Conservation (phyloP, 2,888 invertebrate species). For the Erebia palarica region DNA sequence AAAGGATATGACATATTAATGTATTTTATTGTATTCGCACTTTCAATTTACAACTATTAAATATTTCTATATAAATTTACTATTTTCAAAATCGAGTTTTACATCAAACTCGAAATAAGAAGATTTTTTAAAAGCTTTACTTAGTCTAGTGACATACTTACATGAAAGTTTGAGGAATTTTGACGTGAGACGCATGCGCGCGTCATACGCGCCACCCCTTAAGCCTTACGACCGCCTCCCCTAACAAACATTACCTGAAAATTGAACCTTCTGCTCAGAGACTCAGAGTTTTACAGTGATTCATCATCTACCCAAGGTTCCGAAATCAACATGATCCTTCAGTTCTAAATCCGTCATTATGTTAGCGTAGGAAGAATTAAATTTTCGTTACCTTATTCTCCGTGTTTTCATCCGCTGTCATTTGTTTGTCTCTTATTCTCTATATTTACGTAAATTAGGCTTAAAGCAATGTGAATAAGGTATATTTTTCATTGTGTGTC, state of each 20-base stretch:
- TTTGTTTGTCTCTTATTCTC: conserved; percentile 21
- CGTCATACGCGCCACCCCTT: conserved; percentile 79
- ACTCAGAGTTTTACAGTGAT: conserved; percentile 57
- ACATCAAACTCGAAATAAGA: background rate
- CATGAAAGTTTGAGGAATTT: conserved; percentile 62
- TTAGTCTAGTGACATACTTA: conserved; percentile 21
- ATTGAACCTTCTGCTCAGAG: conserved; percentile 66
- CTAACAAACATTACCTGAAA: conserved; percentile 61
- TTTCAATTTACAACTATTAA: too few relatives aligned
- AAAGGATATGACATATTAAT: too few relatives aligned
- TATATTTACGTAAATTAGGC: conserved; percentile 13
- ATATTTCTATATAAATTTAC: too few relatives aligned
- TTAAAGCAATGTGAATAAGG: conserved; percentile 45
- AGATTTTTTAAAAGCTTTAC: conserved; percentile 10
- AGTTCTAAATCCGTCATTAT: conserved; percentile 78
- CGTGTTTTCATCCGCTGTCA: conserved; percentile 56
- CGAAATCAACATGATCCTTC: conserved; percentile 65
- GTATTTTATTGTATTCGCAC: too few relatives aligned
- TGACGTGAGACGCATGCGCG: conserved; percentile 78
- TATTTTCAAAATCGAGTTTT: background rate
- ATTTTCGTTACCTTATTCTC: conserved; percentile 68
- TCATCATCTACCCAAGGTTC: conserved; percentile 64
- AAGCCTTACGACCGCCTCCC: conserved; percentile 80
- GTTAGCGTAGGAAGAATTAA: conserved; percentile 73
- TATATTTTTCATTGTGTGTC: conserved; percentile 48